Evolutionary conservation across 1,140 invertebrate species (phyloP).

Genomic region (Sarcophaga peregrina): DNA sequence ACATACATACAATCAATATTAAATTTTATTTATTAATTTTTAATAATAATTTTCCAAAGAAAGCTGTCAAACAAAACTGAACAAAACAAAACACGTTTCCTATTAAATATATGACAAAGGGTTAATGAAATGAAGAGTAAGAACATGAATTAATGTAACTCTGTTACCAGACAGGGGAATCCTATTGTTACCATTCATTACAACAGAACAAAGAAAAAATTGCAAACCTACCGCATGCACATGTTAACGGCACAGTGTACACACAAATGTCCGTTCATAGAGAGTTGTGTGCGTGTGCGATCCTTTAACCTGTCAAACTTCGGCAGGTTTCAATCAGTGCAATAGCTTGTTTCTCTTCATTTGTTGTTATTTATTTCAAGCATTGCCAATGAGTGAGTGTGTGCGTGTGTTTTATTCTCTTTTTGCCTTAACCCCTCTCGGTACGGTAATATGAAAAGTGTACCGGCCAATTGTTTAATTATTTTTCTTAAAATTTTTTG

Average conservation of each 20-base stretch:
- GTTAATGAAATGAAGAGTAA: neutral
- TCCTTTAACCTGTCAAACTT: constrained; percentile 42
- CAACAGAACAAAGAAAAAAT: constrained; percentile 25
- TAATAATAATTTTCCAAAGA: neutral
- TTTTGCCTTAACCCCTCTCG: no score
- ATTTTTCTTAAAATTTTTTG: no score
- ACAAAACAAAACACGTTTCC: neutral
- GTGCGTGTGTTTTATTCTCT: no score
- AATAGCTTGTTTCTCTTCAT: neutral
- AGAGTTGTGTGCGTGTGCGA: neutral
- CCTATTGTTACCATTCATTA: constrained; percentile 27
- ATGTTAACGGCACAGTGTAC: constrained; percentile 36
- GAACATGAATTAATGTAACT: neutral
- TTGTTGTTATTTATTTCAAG: no score
- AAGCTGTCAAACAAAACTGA: neutral
- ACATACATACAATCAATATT: no score
- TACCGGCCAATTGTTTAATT: no score
- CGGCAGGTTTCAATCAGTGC: constrained; percentile 45
- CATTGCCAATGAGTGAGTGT: no score
- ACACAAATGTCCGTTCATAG: neutral
- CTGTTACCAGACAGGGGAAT: constrained; percentile 17
- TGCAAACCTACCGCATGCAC: constrained; percentile 45
- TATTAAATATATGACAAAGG: neutral
- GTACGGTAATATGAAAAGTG: no score
- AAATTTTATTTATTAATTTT: neutral